Evolutionary conservation across 2,888 invertebrate genomes (phyloP).

Genomic region (Tenodera sinensis): DNA sequence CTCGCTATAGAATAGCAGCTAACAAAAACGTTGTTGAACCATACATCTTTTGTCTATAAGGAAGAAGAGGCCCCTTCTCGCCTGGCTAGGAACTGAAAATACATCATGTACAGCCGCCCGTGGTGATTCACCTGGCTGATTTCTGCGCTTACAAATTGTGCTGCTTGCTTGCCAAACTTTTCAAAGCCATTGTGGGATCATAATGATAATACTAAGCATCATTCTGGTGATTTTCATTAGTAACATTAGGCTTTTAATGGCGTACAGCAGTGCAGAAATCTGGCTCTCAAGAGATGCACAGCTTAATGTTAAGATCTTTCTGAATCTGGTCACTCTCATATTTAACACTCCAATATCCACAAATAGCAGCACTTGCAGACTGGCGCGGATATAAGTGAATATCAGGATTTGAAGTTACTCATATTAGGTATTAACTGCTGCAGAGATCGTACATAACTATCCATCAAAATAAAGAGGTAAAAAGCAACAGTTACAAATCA

Average conservation of each 20-base stretch:
- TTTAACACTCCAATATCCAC: too few species aligned
- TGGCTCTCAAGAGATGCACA: too few species aligned
- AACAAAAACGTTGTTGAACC: conserved; percentile 1
- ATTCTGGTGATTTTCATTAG: neutral
- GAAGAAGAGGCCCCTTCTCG: neutral
- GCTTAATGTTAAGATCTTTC: too few species aligned
- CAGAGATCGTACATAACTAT: too few species aligned
- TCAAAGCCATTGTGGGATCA: neutral
- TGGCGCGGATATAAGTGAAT: too few species aligned
- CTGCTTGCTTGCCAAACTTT: neutral
- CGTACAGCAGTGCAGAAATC: neutral
- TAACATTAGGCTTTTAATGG: neutral
- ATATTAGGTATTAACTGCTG: too few species aligned
- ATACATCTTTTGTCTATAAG: conserved; percentile 5
- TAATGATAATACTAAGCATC: neutral
- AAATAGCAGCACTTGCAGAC: too few species aligned
- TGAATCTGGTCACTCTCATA: too few species aligned
- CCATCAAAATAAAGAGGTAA: too few species aligned
- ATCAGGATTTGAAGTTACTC: too few species aligned
- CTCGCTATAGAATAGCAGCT: neutral
- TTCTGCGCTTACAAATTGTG: neutral
- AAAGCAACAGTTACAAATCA: too few species aligned
- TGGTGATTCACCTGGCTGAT: neutral
- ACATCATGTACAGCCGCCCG: neutral
- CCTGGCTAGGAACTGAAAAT: neutral